Evolutionary conservation across 2,888 invertebrate genomes (phyloP).

Genomic region (Xylocampa areola): DNA sequence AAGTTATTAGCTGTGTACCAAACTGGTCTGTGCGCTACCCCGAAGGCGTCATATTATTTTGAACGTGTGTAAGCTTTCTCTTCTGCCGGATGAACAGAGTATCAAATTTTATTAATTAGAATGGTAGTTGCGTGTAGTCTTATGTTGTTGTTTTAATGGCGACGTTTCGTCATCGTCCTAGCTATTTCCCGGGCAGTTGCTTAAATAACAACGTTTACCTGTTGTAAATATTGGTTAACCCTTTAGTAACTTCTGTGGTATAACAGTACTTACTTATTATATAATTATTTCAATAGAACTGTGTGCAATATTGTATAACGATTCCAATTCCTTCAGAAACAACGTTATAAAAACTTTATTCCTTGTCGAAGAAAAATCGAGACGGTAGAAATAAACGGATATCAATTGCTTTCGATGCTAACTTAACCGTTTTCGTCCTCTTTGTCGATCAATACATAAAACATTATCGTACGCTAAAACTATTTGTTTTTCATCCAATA

Average conservation of each 20-base stretch:
- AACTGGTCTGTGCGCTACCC: conserved; percentile 61
- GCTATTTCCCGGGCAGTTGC: conserved; percentile 12
- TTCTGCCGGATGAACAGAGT: conserved; percentile 26
- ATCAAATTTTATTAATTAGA: conserved; percentile 36
- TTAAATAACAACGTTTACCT: conserved; percentile 17
- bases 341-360: too few relatives aligned
- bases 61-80: conserved; percentile 51
- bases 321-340: too few relatives aligned
- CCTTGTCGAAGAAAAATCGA: too few relatives aligned
- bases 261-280: conserved; percentile 6
- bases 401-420: too few relatives aligned
- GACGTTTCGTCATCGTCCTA: conserved; percentile 12
- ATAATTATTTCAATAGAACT: conserved; percentile 1
- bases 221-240: conserved; percentile 17
- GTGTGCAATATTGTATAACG: too few relatives aligned
- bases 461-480: conserved; percentile 10
- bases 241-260: conserved; percentile 13
- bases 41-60: conserved; percentile 59
- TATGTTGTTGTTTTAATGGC: conserved; percentile 11
- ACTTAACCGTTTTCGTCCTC: too few relatives aligned
- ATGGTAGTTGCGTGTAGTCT: conserved; percentile 19
- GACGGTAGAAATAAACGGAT: too few relatives aligned
- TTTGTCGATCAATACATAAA: conserved; percentile 2
- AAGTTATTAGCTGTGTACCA: conserved; percentile 74
- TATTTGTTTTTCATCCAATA: background rate